A percentile compares a stretch with the other conserved stretches of the same genome.
These are phyloP conservation scores for Cartodere bifasciata DNA, from an alignment of 2,888 invertebrate genomes.

Conservation along the genomic window DNA sequence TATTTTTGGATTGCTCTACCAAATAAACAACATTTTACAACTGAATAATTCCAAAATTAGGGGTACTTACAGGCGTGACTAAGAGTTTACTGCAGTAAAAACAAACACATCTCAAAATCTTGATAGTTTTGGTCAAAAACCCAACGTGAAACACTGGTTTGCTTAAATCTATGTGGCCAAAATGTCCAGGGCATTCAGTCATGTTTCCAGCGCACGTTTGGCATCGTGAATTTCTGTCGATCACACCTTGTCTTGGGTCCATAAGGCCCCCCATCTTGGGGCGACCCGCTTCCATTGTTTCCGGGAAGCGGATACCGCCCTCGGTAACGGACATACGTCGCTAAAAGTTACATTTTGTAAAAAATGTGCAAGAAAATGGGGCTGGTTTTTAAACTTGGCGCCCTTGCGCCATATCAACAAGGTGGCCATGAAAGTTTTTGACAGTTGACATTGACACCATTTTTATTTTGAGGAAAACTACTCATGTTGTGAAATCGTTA, in stretches of 20 bases:
- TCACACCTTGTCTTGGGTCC: constrained; percentile 98
- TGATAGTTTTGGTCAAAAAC: constrained; percentile 93
- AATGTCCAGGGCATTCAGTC: constrained; percentile 99
- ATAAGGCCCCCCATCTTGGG: constrained; percentile 97
- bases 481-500: too few species aligned
- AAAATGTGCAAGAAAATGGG: constrained; percentile 18
- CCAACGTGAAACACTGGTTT: constrained; percentile 99
- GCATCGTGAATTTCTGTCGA: constrained; percentile 85
- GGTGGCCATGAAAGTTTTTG: too few species aligned
- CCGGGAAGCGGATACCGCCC: constrained; percentile 91
- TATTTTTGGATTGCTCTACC: constrained; percentile 78
- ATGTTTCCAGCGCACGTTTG: constrained; percentile 96
- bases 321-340: constrained; percentile 97
- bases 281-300: constrained; percentile 96
- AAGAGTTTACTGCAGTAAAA: constrained; percentile 97
- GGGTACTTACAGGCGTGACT: constrained; percentile 75
- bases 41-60: background rate
- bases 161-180: constrained; percentile 95
- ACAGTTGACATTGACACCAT: too few species aligned
- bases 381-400: too few species aligned
- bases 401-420: too few species aligned
- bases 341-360: constrained; percentile 52
- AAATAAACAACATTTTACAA: constrained; percentile 17
- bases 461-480: too few species aligned
- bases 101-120: constrained; percentile 95